Percentiles rank a stretch among this genome's conserved stretches.
Conservation (phyloP, 2,797 vertebrate genomes). For the Phoxinus dragarum region DNA sequence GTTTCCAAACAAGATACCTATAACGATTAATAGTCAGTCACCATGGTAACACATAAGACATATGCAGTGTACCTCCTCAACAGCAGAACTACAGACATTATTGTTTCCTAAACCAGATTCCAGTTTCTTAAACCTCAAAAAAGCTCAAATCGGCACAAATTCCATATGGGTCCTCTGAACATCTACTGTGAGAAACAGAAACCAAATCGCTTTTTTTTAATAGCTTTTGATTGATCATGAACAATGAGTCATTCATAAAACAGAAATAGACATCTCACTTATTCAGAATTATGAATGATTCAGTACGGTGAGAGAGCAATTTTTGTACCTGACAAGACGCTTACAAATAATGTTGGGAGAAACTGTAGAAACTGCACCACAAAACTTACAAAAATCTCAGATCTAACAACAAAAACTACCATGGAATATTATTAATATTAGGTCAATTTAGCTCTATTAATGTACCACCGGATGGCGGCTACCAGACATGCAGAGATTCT, state of each 20-base stretch:
- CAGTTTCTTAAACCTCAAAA: neutral
- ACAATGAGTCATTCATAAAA: slow-evolving; percentile 39
- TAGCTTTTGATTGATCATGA: neutral
- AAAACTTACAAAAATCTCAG: slow-evolving; percentile 6
- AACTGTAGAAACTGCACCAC: neutral
- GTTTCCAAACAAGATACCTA: slow-evolving; percentile 12
- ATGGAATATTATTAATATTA: neutral
- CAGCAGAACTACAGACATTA: slow-evolving; percentile 5
- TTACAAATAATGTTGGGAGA: neutral
- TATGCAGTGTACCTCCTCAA: slow-evolving; percentile 24
- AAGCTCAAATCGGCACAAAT: neutral
- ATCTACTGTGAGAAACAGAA: neutral
- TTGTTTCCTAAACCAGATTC: neutral
- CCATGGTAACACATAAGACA: slow-evolving; percentile 20
- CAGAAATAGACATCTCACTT: slow-evolving; percentile 14
- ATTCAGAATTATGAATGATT: slow-evolving; percentile 14
- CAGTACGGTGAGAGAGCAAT: neutral
- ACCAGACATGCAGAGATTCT: neutral
- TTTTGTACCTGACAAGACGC: neutral
- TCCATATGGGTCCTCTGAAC: neutral
- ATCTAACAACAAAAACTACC: neutral
- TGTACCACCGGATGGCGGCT: neutral
- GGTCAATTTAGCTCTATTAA: neutral
- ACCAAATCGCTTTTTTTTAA: neutral
- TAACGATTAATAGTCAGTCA: slow-evolving; percentile 4